Evolutionary conservation across 2,113 vertebrate genomes (phyloP).

Genomic region (Protobothrops flavoviridis): DNA sequence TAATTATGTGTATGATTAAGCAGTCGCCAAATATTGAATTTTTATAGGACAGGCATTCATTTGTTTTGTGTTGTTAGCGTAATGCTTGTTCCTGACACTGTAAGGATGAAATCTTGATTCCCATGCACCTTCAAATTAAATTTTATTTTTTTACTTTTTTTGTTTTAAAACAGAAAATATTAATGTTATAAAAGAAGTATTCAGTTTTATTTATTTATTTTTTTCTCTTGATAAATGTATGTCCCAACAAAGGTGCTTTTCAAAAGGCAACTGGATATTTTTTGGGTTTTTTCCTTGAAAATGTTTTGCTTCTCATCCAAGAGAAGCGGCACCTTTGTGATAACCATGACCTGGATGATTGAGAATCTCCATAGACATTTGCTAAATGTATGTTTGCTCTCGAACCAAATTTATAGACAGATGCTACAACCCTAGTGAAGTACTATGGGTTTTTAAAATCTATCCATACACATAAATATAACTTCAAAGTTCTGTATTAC

Average conservation of each 20-base stretch:
- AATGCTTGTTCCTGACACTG: not conserved
- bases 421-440: not conserved
- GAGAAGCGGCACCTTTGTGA: not conserved
- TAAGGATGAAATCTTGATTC: not conserved
- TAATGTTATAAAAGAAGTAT: not conserved
- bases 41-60: not conserved
- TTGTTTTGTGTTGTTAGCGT: not conserved
- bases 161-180: not conserved
- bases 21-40: not conserved
- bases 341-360: not conserved
- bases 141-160: not conserved
- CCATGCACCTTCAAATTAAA: not conserved
- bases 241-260: too few species aligned
- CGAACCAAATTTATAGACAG: not conserved
- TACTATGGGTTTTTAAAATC: not conserved
- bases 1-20: not conserved
- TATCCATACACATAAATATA: not conserved
- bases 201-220: not conserved
- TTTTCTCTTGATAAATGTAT: too few species aligned
- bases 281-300: too few species aligned
- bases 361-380: not conserved
- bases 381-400: not conserved
- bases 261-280: too few species aligned
- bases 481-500: not conserved
- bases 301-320: too few species aligned